Base-by-base conservation (phyloP, 2,113 vertebrate genomes). In the Lucifuga dentata region DNA sequence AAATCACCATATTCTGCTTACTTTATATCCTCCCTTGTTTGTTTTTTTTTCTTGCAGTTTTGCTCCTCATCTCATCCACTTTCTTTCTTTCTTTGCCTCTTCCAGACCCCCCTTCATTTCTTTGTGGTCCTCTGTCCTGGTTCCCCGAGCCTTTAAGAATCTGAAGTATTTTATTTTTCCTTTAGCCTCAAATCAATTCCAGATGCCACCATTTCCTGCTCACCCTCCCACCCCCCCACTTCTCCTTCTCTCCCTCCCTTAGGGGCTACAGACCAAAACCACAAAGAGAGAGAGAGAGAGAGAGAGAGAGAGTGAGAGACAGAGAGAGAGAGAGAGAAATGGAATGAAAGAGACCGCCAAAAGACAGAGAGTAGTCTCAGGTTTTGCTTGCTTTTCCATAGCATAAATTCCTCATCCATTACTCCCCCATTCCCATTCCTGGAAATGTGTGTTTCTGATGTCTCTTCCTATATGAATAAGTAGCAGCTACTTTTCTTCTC, bases 151-250 rank as follows among this genome's bases (percentile, higher is more conserved):
- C 73, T 78, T 72, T 77, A 90, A 90, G 90, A 92, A 93, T 93
- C 83, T 52, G 11, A 92, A 83, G 73, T 74, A 92, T 93, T 92
- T 91, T 88, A 90, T 92, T 93, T 91, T 93, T 78, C 81, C 86
- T 83, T 90, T 81, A 78, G 78, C 85, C 89, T 90, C 78, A 91
- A 91, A 92, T 92, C 88, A 86, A 86, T 92, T 92, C 92, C 92
- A 93, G 92, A 93, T 88, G 67, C 82, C 68, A 78, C 43, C 26
- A 69, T 87, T 93, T 93, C 92, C 92, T 92, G 89, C 77, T 7
- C n/a, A n/a, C 53, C 65, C 73, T 46, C 69, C 56, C 32, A 29
- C 33, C 19, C 35, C 40, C 62, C 39, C 53, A 43, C 24, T 43
- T 26, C 57, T 60, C 39, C n/a, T 33, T 70, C 23, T 74, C 33